These are phyloP conservation scores for Camelus bactrianus DNA, from an alignment of 2,113 vertebrate genomes.

Conservation along the genomic window DNA sequence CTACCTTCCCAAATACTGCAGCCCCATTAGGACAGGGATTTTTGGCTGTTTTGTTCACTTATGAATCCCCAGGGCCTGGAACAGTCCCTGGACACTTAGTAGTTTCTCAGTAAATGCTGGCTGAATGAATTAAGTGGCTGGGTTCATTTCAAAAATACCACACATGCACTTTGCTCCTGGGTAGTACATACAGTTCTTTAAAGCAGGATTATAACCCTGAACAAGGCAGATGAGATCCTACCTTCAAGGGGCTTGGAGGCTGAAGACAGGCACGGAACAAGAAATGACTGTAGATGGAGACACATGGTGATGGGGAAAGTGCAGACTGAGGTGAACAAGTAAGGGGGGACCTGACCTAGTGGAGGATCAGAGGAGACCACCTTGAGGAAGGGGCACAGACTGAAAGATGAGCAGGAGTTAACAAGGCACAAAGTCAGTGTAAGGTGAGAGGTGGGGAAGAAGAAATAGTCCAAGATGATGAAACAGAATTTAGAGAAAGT, in stretches of 20 bases:
- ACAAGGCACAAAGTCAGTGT: neutral
- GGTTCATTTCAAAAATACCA: neutral
- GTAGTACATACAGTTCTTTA: neutral
- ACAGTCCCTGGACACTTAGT: neutral
- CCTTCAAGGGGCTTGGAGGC: neutral
- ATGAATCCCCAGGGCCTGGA: neutral
- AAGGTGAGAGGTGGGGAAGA: neutral
- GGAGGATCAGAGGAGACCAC: neutral
- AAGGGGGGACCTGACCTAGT: no score
- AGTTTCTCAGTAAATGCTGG: neutral
- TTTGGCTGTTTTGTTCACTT: neutral
- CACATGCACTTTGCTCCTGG: neutral
- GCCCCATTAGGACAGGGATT: neutral
- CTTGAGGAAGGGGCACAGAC: fast-evolving
- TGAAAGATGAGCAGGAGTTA: neutral
- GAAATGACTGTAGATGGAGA: no score
- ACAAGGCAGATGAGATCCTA: neutral
- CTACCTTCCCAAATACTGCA: neutral
- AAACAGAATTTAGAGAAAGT: neutral
- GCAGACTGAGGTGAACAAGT: neutral
- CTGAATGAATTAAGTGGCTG: neutral
- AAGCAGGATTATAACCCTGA: neutral
- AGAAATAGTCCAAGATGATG: neutral
- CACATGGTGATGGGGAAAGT: neutral
- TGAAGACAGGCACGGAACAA: neutral